Evolutionary conservation across 2,797 vertebrate species (phyloP), one percentile per base, ranked within the genome.

Genomic region (Petrocephalus sullivani): DNA sequence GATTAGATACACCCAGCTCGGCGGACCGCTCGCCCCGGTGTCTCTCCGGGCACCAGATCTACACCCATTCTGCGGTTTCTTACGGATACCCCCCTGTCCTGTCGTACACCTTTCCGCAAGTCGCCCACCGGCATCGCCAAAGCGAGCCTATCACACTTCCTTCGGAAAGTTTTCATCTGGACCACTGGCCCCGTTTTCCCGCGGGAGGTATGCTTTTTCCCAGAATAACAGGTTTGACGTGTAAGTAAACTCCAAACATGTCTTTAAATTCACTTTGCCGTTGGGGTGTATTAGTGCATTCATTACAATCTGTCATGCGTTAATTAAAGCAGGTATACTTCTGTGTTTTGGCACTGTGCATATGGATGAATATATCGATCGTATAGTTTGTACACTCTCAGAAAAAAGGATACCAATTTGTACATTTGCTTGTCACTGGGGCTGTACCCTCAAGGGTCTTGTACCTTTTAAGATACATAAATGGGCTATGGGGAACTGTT

Each of bases 181-280:
- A 99, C 93, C 98, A 99, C 96, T 99, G 98, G 98, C 95, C 99
- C 54, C 95, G 98, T 19, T 97, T 98, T 56, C 98, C 97, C 92
- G 98, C 97, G 0, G 97, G 98, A 14, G 98, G 98, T 88, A 98
- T 99, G 97, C 98, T 98, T 95, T 95, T 99, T 64, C 98, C 98
- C 88, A 99, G 99, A 93, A 98, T 99, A 96, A 97, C 97, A 3
- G 98, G 99, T 92, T 99, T 99, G 88, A 97, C 93, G 91, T 96
- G 98, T 99, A 92, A 99, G 98, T 97, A 92, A 7, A 1, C 6
- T 16, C 19, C 41, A n/a, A 7, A 2, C 7, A n/a, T 41, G 16
- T 81, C 12, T 19, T 54, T 10, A 0, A 51, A n/a, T 56, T 64
- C 61, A 28, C 61, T 64, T 64, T 64, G 61, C 61, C 21, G 41